Conservation (phyloP, 2,888 invertebrate species). For the Patella caerulea region DNA sequence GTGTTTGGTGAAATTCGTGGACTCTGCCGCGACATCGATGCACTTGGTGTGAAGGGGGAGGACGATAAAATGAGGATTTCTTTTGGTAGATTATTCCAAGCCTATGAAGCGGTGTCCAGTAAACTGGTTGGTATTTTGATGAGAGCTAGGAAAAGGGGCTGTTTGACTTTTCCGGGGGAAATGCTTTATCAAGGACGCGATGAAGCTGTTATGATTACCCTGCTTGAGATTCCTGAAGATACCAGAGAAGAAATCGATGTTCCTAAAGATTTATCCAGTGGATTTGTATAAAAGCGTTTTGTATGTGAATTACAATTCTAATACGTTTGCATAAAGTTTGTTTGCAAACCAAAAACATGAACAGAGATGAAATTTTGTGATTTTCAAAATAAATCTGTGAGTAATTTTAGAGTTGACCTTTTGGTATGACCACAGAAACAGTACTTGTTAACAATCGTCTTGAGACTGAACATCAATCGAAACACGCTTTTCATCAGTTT, state of each 20-base stretch:
- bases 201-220: constrained; percentile 89
- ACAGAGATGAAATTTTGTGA: too few species aligned
- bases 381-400: too few species aligned
- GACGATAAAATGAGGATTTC: constrained; percentile 82
- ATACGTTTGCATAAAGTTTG: too few species aligned
- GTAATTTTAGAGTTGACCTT: too few species aligned
- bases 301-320: too few species aligned
- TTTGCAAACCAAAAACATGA: too few species aligned
- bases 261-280: neutral
- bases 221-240: constrained; percentile 76
- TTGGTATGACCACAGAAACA: too few species aligned
- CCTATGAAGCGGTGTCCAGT: constrained; percentile 92
- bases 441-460: too few species aligned
- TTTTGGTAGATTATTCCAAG: constrained; percentile 85
- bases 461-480: too few species aligned
- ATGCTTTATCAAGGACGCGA: constrained; percentile 95
- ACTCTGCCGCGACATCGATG: constrained; percentile 87
- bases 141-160: constrained; percentile 91
- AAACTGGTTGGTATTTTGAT: constrained; percentile 95
- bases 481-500: too few species aligned
- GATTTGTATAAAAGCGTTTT: neutral
- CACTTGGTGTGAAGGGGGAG: constrained; percentile 81
- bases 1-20: constrained; percentile 90
- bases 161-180: constrained; percentile 95
- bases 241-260: neutral